These are phyloP conservation scores for Onthophagus sagittarius DNA, from an alignment of 2,888 invertebrate species.

Conservation along the genomic window DNA sequence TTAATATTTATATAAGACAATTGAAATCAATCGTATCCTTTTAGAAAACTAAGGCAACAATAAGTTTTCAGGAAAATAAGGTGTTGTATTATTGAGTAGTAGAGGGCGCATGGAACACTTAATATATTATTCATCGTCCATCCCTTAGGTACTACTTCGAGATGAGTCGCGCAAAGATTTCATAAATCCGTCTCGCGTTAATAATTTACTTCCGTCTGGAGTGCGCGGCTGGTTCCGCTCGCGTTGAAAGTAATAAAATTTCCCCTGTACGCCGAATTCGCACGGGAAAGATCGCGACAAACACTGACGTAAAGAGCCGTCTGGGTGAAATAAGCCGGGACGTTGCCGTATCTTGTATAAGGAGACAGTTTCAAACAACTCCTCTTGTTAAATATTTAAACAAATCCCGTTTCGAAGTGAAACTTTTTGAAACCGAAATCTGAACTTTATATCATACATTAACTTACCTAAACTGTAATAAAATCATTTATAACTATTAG, in stretches of 20 bases:
- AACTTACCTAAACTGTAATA: no score
- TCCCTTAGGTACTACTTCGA: not conserved
- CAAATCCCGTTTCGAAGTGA: not conserved
- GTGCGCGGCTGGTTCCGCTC: not conserved
- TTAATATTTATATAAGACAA: not conserved
- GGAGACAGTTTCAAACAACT: not conserved
- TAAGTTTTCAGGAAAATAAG: not conserved
- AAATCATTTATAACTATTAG: no score
- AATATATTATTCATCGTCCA: conserved; percentile 3
- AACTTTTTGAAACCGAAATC: not conserved
- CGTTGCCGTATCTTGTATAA: not conserved
- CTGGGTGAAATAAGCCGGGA: not conserved
- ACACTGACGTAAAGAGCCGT: not conserved
- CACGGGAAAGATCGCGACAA: not conserved
- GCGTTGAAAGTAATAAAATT: conserved; percentile 8
- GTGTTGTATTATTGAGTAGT: not conserved
- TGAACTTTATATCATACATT: no score
- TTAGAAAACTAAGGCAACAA: not conserved
- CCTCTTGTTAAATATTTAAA: not conserved
- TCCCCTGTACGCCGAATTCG: not conserved
- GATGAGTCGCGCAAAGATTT: conserved; percentile 4
- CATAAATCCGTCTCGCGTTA: conserved; percentile 4
- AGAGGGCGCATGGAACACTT: not conserved
- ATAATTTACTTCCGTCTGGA: conserved; percentile 1
- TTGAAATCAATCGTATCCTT: not conserved